These are phyloP conservation scores for Malacoraja senta DNA, from an alignment of 2,797 vertebrate genomes.

Conservation along the genomic window DNA sequence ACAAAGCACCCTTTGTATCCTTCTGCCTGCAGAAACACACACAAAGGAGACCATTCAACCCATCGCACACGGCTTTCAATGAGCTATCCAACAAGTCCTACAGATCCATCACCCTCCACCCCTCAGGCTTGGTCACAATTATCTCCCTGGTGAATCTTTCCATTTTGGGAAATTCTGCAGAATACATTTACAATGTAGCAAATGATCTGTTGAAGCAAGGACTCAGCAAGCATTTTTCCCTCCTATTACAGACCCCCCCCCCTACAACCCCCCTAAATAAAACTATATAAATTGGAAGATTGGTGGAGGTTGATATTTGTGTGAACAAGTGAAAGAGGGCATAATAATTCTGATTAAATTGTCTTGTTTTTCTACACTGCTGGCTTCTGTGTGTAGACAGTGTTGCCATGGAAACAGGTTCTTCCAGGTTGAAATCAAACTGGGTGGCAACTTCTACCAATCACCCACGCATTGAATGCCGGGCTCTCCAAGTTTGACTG, in stretches of 20 bases:
- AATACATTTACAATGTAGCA: not conserved
- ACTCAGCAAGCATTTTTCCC: not conserved
- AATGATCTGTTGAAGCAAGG: not conserved
- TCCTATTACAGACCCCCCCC: not conserved
- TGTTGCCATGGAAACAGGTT: slow-evolving; percentile 14
- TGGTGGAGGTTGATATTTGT: not conserved
- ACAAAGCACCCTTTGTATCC: not conserved
- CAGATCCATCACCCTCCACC: not conserved
- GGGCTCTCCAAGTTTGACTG: slow-evolving; percentile 17
- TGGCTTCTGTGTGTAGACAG: not conserved
- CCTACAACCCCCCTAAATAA: not conserved
- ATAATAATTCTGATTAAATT: not conserved
- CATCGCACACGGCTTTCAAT: not conserved
- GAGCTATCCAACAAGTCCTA: not conserved
- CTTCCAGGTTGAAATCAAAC: slow-evolving; percentile 1
- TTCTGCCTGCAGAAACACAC: not conserved
- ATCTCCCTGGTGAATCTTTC: too few species aligned
- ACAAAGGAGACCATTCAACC: not conserved
- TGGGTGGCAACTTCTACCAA: slow-evolving; percentile 23
- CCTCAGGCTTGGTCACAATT: too few species aligned
- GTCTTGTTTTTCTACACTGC: not conserved
- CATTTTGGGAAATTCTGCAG: not conserved
- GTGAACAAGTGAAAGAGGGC: not conserved
- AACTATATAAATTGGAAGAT: not conserved
- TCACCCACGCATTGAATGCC: slow-evolving; percentile 13